Evolutionary conservation across 1,140 invertebrate genomes (phyloP).

Genomic region (Drosophila novamexicana): DNA sequence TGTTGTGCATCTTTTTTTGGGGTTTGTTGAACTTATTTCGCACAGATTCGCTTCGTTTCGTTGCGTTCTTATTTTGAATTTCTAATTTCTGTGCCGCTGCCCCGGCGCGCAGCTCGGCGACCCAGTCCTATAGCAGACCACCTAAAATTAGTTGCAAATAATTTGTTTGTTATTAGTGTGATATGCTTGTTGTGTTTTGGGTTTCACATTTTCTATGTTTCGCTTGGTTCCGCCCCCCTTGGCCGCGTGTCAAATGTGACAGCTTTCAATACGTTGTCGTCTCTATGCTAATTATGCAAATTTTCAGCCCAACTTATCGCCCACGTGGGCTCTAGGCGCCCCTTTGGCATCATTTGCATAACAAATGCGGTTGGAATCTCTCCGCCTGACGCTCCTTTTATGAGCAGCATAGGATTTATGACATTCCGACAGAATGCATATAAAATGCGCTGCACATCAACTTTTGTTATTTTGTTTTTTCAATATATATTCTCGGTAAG

Average conservation of each 20-base stretch:
- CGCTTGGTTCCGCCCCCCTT: conserved; percentile 4
- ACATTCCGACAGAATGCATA: conserved; percentile 41
- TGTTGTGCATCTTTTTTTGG: conserved; percentile 49
- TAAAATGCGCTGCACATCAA: conserved; percentile 42
- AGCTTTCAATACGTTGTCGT: conserved; percentile 66
- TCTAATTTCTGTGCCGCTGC: conserved; percentile 25
- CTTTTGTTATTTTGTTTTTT: conserved; percentile 14
- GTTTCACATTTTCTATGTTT: conserved; percentile 18
- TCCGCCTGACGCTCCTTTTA: conserved; percentile 29
- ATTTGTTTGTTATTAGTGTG: conserved; percentile 52
- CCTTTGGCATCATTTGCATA: conserved; percentile 62
- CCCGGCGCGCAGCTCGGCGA: neutral
- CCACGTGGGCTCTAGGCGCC: conserved; percentile 1
- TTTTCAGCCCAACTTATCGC: conserved; percentile 19
- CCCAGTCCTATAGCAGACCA: conserved; percentile 4
- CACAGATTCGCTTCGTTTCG: conserved; percentile 30
- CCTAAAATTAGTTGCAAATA: conserved; percentile 70
- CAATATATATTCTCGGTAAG: conserved; percentile 18
- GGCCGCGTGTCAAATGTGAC: conserved; percentile 68
- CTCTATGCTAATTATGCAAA: conserved; percentile 78
- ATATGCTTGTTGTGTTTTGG: conserved; percentile 31
- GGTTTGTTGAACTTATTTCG: conserved; percentile 77
- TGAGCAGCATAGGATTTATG: conserved; percentile 63
- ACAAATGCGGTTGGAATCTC: conserved; percentile 53
- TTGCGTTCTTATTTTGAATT: conserved; percentile 30